Conservation (phyloP, 2,113 vertebrate species). For the Myotis brandtii region DNA sequence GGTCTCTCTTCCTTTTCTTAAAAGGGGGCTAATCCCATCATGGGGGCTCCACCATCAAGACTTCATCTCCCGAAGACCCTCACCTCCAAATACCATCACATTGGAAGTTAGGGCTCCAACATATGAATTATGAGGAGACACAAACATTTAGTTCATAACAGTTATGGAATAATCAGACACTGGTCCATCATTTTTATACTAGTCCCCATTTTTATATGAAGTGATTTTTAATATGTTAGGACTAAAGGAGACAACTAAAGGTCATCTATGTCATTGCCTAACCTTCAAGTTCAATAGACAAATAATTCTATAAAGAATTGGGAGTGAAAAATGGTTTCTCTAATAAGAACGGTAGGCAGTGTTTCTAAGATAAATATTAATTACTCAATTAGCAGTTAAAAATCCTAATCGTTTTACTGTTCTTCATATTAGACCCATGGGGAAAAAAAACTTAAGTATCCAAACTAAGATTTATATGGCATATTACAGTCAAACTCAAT, state of each 20-base stretch:
- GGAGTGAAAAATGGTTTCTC: neutral
- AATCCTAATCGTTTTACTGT: neutral
- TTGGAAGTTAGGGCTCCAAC: neutral
- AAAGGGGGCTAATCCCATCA: neutral
- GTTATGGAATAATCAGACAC: neutral
- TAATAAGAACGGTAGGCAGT: neutral
- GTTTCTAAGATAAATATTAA: constrained; percentile 5
- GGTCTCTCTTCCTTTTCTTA: neutral
- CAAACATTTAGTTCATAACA: neutral
- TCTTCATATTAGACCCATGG: neutral
- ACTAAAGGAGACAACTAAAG: neutral
- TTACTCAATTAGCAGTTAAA: neutral
- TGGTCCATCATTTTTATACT: neutral
- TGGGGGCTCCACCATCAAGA: neutral
- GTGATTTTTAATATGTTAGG: neutral
- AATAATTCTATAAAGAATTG: neutral
- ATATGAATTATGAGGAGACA: neutral
- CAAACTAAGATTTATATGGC: neutral
- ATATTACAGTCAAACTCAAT: neutral
- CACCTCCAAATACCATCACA: neutral
- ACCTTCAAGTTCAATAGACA: neutral
- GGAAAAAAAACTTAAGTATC: neutral
- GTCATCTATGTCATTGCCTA: neutral
- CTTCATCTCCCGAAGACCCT: neutral
- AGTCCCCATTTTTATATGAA: neutral